Evolutionary conservation across 2,797 vertebrate genomes (phyloP), one percentile per base, ranked within the genome.

Genomic region (Streptopelia turtur): DNA sequence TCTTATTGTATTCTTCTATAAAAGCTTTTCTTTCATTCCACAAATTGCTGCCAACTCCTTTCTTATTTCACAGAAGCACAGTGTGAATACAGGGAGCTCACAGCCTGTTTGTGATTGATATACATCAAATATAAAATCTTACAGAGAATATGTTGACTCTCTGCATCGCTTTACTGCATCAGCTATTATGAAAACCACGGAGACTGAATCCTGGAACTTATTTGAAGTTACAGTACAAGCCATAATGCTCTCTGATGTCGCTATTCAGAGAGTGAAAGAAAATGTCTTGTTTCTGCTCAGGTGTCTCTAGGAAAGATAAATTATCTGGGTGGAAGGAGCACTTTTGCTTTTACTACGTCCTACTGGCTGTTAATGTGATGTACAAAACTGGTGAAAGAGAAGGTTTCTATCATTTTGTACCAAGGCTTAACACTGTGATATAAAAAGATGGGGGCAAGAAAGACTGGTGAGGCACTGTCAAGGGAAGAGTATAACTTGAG

Each of bases 141-240:
- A 75, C 64, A 80, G 86, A 92, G 82, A 92, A 45, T n/a, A 28
- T 28, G 47, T 87, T 91, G 64, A 39, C 45, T 84, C 76, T 92
- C 92, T 87, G 79, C 55, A 43, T 72, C 82, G 78, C 50, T 92
- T 86, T 69, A 78, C 57, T 68, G 72, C 84, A 83, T 93, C 84
- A 93, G 65, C 72, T 94, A 6, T 79, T 83, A 24, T 5, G n/a
- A 65, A 86, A 95, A 78, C 76, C 71, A 74, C 65, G 71, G 60
- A 84, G 68, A 70, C 12, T 8, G 52, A 91, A 77, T 94, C 82
- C 88, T 94, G 79, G 75, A 91, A 64, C 83, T 94, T 94, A 71
- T 84, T 93, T 97, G 94, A 97, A 95, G 83, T 95, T 95, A 96
- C 68, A 93, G 77, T 96, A 98, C 96, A 98, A 98, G 98, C 98